phyloP scores from a whole-genome alignment of 2,888 invertebrate species.

The Allolobophora icterica region DNA sequence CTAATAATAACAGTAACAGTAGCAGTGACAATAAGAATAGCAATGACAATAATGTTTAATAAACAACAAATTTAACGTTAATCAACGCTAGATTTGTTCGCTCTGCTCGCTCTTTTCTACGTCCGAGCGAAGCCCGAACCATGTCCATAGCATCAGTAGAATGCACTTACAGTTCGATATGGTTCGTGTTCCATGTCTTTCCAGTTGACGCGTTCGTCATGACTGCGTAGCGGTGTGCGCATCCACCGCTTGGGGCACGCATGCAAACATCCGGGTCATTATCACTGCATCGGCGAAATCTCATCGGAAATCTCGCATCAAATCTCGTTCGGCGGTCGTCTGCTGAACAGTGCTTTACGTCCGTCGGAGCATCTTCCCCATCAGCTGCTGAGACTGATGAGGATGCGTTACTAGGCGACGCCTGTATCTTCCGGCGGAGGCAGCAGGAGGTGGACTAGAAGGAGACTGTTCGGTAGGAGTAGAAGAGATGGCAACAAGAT shows the following conservation, averaged over 20 bases:
- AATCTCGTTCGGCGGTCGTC: neutral
- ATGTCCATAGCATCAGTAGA: too few species aligned
- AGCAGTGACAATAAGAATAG: too few species aligned
- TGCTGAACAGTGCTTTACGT: neutral
- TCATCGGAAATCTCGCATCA: neutral
- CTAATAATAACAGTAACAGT: too few species aligned
- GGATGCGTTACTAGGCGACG: neutral
- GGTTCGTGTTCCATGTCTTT: neutral
- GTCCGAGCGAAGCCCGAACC: too few species aligned
- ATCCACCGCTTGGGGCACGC: neutral
- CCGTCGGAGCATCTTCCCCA: neutral
- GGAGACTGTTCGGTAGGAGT: neutral
- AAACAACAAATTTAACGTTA: too few species aligned
- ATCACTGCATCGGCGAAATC: conserved; percentile 5
- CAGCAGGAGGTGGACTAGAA: neutral
- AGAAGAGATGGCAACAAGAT: neutral
- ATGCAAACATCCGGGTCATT: neutral
- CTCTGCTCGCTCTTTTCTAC: too few species aligned
- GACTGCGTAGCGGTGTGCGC: neutral
- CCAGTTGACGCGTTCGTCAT: neutral
- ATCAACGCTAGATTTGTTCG: too few species aligned
- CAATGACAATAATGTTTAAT: too few species aligned
- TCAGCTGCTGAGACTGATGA: neutral
- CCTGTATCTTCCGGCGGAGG: neutral
- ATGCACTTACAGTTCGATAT: too few species aligned